A percentile compares a stretch with the other conserved stretches of the same genome.
Conservation (phyloP, 2,797 vertebrate genomes). For the Synanceia verrucosa region DNA sequence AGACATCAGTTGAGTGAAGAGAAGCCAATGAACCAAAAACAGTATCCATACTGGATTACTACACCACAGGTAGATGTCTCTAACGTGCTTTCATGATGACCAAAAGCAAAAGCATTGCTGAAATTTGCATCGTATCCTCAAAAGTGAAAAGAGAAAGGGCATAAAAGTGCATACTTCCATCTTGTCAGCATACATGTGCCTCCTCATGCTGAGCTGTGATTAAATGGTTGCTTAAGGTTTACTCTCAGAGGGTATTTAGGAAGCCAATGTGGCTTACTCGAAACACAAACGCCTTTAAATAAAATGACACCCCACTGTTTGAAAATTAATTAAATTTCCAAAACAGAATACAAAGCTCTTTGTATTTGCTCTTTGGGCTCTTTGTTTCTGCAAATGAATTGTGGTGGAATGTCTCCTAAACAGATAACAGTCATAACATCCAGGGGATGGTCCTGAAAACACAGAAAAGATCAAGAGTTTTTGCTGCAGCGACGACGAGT, state of each 20-base stretch:
- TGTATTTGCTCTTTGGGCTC: constrained; percentile 48
- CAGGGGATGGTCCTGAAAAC: constrained; percentile 1
- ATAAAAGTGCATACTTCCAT: neutral
- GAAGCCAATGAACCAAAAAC: constrained; percentile 14
- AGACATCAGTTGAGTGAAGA: constrained; percentile 27
- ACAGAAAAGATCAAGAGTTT: constrained; percentile 40
- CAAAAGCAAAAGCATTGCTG: neutral
- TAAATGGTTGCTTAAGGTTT: constrained; percentile 22
- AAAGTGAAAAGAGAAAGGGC: neutral
- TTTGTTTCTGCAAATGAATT: constrained; percentile 61
- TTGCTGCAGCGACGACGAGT: constrained; percentile 19
- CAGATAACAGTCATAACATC: constrained; percentile 35
- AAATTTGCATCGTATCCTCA: neutral
- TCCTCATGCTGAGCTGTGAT: too few relatives aligned
- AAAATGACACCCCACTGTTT: constrained; percentile 48
- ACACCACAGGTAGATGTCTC: constrained; percentile 3
- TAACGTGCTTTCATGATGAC: neutral
- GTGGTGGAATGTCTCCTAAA: constrained; percentile 43
- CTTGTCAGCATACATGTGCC: neutral
- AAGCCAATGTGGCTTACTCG: constrained; percentile 25
- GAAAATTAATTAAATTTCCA: constrained; percentile 66
- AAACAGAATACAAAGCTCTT: constrained; percentile 50
- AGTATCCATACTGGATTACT: constrained; percentile 22
- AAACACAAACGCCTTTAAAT: constrained; percentile 50
- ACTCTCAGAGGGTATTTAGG: constrained; percentile 14